Evolutionary conservation across 1,140 invertebrate genomes (phyloP).

Genomic region (Trichogramma pretiosum): DNA sequence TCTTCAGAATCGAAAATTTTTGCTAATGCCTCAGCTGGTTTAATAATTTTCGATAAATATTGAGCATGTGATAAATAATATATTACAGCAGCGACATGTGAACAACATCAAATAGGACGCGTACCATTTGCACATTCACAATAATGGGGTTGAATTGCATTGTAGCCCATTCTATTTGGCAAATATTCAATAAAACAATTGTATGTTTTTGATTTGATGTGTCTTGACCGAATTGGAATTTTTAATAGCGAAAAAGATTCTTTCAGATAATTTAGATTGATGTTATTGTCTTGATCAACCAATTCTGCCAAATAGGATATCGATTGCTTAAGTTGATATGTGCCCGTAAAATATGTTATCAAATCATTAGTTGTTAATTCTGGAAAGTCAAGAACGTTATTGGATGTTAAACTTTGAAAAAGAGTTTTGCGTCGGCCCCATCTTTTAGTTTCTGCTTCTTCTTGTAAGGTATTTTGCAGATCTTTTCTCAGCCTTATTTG

Average conservation of each 20-base stretch:
- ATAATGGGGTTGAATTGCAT: slow-evolving; percentile 15
- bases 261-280: slow-evolving; percentile 10
- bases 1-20: slow-evolving; percentile 9
- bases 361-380: slow-evolving; percentile 18
- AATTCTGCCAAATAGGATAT: slow-evolving; percentile 20
- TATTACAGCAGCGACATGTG: slow-evolving; percentile 18
- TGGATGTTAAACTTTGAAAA: slow-evolving; percentile 14
- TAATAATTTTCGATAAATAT: slow-evolving; percentile 14
- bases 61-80: slow-evolving; percentile 16
- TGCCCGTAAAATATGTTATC: slow-evolving; percentile 15
- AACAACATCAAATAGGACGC: slow-evolving; percentile 17
- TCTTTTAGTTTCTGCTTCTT: slow-evolving; percentile 19
- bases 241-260: slow-evolving; percentile 14
- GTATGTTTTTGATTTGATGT: slow-evolving; percentile 17
- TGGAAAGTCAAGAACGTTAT: slow-evolving; percentile 18
- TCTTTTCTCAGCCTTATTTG: slow-evolving; percentile 11
- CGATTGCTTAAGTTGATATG: slow-evolving; percentile 16
- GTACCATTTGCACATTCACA: slow-evolving; percentile 20
- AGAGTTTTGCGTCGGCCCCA: slow-evolving; percentile 11
- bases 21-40: slow-evolving; percentile 7
- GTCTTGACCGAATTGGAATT: slow-evolving; percentile 16
- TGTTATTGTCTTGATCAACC: slow-evolving; percentile 8
- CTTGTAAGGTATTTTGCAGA: slow-evolving; percentile 16
- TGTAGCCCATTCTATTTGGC: slow-evolving; percentile 4
- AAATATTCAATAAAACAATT: slow-evolving; percentile 18